phyloP scores from a whole-genome alignment of 1,140 invertebrate genomes.

The Drosophila kepulauana region DNA sequence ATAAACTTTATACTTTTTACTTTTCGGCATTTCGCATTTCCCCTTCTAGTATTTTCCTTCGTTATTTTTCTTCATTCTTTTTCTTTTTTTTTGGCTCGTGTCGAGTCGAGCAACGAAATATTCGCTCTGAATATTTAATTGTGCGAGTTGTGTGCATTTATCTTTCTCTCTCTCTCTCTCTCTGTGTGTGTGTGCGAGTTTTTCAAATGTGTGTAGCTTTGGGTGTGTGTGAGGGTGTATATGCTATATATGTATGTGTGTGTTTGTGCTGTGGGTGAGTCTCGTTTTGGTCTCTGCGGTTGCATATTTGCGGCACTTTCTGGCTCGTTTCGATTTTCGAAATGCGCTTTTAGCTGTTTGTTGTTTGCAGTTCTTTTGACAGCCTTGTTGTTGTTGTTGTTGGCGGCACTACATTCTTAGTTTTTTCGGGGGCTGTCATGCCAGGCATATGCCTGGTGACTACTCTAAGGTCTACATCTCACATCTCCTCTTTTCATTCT shows the following conservation, averaged over 20 bases:
- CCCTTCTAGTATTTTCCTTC: not conserved
- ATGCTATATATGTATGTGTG: slow-evolving; percentile 10
- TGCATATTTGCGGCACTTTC: slow-evolving; percentile 72
- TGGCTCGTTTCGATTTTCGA: slow-evolving; percentile 73
- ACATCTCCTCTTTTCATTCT: slow-evolving; percentile 21
- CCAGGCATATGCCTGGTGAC: slow-evolving; percentile 11
- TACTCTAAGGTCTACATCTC: not conserved
- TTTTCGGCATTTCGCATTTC: slow-evolving; percentile 47
- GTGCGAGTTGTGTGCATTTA: slow-evolving; percentile 56
- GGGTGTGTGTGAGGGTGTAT: not conserved
- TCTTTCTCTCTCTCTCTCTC: slow-evolving; percentile 6
- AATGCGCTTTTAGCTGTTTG: slow-evolving; percentile 74
- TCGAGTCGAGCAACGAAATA: slow-evolving; percentile 52
- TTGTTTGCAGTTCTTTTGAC: slow-evolving; percentile 71
- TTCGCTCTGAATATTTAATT: slow-evolving; percentile 81
- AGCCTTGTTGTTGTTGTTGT: slow-evolving; percentile 11
- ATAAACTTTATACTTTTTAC: slow-evolving; percentile 56
- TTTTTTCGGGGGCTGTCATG: slow-evolving; percentile 25
- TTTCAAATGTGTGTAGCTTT: not conserved
- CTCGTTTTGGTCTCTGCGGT: slow-evolving; percentile 63
- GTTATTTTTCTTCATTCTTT: not conserved
- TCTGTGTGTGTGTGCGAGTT: not conserved
- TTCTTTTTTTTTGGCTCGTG: slow-evolving; percentile 12
- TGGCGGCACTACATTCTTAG: slow-evolving; percentile 59
- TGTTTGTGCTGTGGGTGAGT: slow-evolving; percentile 29